Evolutionary conservation across 2,888 invertebrate species (phyloP).

Genomic region (Hydrotaea cyrtoneurina): DNA sequence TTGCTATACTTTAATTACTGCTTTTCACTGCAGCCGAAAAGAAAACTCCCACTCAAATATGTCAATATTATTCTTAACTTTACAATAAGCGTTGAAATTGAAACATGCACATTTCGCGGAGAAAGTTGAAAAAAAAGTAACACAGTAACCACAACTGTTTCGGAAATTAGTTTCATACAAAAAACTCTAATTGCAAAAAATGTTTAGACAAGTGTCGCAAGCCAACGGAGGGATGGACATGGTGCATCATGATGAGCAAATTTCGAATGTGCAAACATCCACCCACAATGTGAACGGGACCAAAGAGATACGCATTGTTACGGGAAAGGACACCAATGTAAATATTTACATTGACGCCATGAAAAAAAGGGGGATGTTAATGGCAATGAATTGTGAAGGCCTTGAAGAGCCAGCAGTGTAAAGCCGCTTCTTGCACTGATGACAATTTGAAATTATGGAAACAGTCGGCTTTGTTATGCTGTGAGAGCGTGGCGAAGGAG

Average conservation of each 20-base stretch:
- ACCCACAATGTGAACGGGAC: constrained; percentile 4
- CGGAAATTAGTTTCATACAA: constrained; percentile 13
- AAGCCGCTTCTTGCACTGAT: constrained; percentile 21
- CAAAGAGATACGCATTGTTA: constrained; percentile 30
- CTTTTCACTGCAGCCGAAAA: neutral
- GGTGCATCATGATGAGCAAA: constrained; percentile 25
- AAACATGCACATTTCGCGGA: neutral
- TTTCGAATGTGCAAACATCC: neutral
- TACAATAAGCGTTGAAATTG: neutral
- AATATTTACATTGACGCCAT: constrained; percentile 60
- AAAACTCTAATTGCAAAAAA: constrained; percentile 50
- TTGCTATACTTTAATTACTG: neutral
- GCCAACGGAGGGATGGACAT: neutral
- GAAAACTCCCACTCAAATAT: neutral
- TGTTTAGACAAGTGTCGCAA: constrained; percentile 59
- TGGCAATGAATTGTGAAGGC: constrained; percentile 15
- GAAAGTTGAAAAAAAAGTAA: neutral
- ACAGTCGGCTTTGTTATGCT: constrained; percentile 6
- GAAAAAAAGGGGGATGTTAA: constrained; percentile 22
- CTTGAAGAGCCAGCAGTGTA: neutral
- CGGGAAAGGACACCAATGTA: constrained; percentile 49
- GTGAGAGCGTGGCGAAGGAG: neutral
- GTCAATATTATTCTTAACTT: constrained; percentile 7
- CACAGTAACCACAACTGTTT: constrained; percentile 44
- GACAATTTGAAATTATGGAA: constrained; percentile 35